These are phyloP conservation scores for Caenorhabditis inopinata DNA, from an alignment of 1,140 invertebrate species.

Conservation along the genomic window DNA sequence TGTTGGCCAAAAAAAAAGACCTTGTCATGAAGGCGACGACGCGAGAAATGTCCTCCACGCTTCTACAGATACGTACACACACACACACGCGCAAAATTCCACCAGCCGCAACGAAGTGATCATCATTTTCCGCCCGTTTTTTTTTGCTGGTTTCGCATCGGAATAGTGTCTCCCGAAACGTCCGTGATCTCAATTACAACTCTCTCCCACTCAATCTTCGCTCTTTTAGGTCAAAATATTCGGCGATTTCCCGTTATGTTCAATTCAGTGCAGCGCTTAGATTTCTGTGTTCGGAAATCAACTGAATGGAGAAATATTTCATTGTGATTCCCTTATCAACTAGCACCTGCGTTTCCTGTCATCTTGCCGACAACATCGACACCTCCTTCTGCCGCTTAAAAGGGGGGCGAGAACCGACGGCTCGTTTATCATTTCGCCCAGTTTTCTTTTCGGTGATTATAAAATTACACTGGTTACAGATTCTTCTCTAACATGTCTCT, in stretches of 20 bases:
- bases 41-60: neutral
- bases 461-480: too few species aligned
- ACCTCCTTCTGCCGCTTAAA: neutral
- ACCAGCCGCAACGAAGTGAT: conserved; percentile 5
- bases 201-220: neutral
- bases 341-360: neutral
- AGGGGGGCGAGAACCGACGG: neutral
- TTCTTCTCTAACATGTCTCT: too few species aligned
- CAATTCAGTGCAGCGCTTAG: too few species aligned
- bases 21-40: neutral
- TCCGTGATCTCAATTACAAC: conserved; percentile 32
- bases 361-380: neutral
- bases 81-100: neutral
- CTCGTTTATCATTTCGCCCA: too few species aligned
- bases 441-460: too few species aligned
- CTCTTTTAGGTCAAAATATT: neutral
- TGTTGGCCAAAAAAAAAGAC: neutral
- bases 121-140: conserved; percentile 12
- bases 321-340: conserved; percentile 12
- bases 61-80: neutral
- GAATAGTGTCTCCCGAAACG: neutral
- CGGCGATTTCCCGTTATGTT: neutral
- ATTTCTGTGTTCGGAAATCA: neutral
- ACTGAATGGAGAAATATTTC: neutral
- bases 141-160: neutral